Conservation (phyloP, 2,113 vertebrate genomes). For the Rhinolophus ferrumequinum region DNA sequence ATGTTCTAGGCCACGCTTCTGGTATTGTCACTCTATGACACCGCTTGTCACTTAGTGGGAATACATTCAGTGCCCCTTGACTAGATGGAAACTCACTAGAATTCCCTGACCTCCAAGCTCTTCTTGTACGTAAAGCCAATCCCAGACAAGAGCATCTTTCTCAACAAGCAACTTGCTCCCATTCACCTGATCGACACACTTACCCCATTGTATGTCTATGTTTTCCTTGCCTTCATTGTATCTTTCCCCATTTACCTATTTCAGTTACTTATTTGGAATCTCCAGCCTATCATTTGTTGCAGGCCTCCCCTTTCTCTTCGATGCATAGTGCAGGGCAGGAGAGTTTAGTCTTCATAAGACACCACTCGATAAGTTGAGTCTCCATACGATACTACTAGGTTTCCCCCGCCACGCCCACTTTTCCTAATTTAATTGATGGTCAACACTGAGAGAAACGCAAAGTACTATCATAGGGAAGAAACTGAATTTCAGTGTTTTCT, state of each 20-base stretch:
- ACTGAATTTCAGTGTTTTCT: not conserved
- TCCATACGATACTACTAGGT: not conserved
- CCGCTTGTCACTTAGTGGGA: not conserved
- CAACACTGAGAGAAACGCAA: not conserved
- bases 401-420: fast-evolving
- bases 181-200: not conserved
- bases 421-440: too few relatives aligned
- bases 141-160: not conserved
- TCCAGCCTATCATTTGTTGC: not conserved
- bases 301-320: not conserved
- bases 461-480: not conserved
- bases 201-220: not conserved
- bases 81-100: not conserved
- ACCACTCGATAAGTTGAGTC: not conserved
- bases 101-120: not conserved
- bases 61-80: not conserved
- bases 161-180: not conserved
- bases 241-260: not conserved
- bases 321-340: not conserved
- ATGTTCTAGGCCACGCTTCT: not conserved
- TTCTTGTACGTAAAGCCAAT: not conserved
- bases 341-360: too few relatives aligned
- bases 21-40: not conserved
- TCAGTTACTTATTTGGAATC: not conserved
- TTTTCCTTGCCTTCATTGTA: not conserved